phyloP scores from a whole-genome alignment of 1,140 invertebrate species.

The Drepana arcuata region DNA sequence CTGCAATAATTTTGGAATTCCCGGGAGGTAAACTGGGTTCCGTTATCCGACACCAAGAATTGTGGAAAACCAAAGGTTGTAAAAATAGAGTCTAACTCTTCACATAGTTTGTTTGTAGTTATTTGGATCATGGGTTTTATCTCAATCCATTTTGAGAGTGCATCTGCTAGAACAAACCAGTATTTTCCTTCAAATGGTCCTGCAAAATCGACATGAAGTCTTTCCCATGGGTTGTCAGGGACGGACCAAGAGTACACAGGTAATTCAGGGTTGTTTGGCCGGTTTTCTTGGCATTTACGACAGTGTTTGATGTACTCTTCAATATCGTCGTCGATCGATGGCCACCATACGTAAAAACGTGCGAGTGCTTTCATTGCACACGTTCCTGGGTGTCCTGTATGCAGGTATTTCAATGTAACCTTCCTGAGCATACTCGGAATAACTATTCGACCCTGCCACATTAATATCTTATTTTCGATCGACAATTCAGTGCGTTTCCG shows the following conservation, averaged over 20 bases:
- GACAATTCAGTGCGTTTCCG: background rate
- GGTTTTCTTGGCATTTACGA: slow-evolving; percentile 21
- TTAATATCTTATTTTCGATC: slow-evolving; percentile 10
- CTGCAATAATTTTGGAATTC: slow-evolving; percentile 20
- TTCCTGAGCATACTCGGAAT: slow-evolving; percentile 20
- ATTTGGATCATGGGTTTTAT: background rate
- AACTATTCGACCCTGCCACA: slow-evolving; percentile 29
- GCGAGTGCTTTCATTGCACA: slow-evolving; percentile 34
- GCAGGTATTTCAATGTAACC: slow-evolving; percentile 27
- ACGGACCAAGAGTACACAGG: slow-evolving; percentile 14
- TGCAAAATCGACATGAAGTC: slow-evolving; percentile 1
- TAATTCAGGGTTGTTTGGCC: slow-evolving; percentile 17
- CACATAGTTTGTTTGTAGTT: background rate
- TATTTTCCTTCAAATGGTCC: background rate
- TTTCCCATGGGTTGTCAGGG: background rate
- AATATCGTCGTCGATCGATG: slow-evolving; percentile 12
- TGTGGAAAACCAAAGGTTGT: slow-evolving; percentile 20
- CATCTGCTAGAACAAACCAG: slow-evolving; percentile 2
- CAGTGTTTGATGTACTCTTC: slow-evolving; percentile 3
- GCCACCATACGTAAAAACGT: slow-evolving; percentile 39
- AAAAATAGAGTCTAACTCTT: slow-evolving; percentile 3
- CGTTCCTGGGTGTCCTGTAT: slow-evolving; percentile 27
- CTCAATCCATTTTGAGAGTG: slow-evolving; percentile 7
- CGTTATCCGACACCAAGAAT: slow-evolving; percentile 25
- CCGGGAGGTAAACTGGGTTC: slow-evolving; percentile 14